Conservation (phyloP, 2,797 vertebrate species). For the Pseudomugil gertrudae region DNA sequence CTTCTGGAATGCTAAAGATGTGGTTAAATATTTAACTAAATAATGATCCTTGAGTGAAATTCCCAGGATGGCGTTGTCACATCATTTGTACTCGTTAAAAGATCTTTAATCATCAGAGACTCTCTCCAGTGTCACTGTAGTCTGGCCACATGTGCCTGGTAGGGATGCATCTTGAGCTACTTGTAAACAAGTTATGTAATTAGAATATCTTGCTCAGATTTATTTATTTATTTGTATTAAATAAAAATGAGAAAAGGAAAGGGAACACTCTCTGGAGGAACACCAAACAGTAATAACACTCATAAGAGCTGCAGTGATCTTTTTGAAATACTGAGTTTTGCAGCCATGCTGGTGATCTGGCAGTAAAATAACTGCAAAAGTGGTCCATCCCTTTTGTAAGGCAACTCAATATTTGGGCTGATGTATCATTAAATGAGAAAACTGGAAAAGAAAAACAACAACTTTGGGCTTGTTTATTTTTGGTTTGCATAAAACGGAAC, state of each 20-base stretch:
- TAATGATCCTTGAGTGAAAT: neutral
- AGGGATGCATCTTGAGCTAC: conserved; percentile 28
- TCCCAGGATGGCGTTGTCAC: neutral
- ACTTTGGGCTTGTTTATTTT: conserved; percentile 10
- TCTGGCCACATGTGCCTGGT: conserved; percentile 33
- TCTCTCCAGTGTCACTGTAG: neutral
- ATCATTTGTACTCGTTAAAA: neutral
- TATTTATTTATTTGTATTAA: conserved; percentile 33
- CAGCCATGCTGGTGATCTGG: conserved; percentile 12
- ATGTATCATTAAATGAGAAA: conserved; percentile 17
- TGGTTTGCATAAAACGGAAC: conserved; percentile 2
- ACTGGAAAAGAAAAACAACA: conserved; percentile 14
- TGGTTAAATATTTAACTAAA: neutral
- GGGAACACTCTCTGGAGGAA: conserved; percentile 41
- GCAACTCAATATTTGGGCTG: conserved; percentile 26
- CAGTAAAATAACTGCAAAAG: conserved; percentile 31
- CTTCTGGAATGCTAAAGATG: neutral
- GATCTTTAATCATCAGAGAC: neutral
- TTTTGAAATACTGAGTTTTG: conserved; percentile 34
- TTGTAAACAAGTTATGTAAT: conserved; percentile 22
- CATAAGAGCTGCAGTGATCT: conserved; percentile 40
- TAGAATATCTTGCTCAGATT: conserved; percentile 30
- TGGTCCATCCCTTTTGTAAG: conserved; percentile 12
- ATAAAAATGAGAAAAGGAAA: conserved; percentile 42
- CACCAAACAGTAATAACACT: conserved; percentile 40